Base-by-base conservation (phyloP, 1,140 invertebrate genomes). In the Ceratosolen fusciceps region DNA sequence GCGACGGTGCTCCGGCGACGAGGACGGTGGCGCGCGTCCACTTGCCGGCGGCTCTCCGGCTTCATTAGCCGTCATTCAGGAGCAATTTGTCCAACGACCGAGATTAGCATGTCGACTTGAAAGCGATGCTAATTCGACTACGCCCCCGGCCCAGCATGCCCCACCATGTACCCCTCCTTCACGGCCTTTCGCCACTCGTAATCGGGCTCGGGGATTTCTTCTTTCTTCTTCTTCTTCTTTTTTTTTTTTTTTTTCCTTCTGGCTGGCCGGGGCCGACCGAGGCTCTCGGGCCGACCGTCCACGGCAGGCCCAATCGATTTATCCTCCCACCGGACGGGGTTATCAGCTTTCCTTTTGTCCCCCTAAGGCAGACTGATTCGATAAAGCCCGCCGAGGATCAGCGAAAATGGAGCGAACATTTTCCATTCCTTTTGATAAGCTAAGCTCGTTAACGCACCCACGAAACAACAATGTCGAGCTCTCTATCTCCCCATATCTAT, bases 61-160 rank as follows among this genome's bases (percentile, higher is more conserved):
- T 84, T 85, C 85, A 82, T 86, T 86, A 86, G 81, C 82, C 81
- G 75, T 83, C 85, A 84, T 86, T 86, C 85, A 85, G 82, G 78
- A 77, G 56, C 84, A 87, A 87, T 87, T 84, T 86, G 83, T 82
- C 81, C 82, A 79, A 82, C 78, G 82, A 80, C 85, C 81, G 84
- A 86, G 86, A 87, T 87, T 87, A 87, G 85, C 85, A 85, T 85
- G 85, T 2, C 19, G 80, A 85, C 86, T 87, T 87, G 85, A 87
- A 86, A 87, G 86, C 85, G 81, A 87, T 87, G 86, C 86, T 87
- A 87, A 87, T 87, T 87, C 65, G 52, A 49, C 71, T 68, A 67
- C 77, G 77, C 71, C 77, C 62, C 29, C 47, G 26, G 10, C 2
- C 39, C 19, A 62, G 9, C 26, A 16, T 7, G 3, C 19, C 7